These are phyloP conservation scores for Eilema sororculum DNA, from an alignment of 2,888 invertebrate genomes.

Conservation along the genomic window DNA sequence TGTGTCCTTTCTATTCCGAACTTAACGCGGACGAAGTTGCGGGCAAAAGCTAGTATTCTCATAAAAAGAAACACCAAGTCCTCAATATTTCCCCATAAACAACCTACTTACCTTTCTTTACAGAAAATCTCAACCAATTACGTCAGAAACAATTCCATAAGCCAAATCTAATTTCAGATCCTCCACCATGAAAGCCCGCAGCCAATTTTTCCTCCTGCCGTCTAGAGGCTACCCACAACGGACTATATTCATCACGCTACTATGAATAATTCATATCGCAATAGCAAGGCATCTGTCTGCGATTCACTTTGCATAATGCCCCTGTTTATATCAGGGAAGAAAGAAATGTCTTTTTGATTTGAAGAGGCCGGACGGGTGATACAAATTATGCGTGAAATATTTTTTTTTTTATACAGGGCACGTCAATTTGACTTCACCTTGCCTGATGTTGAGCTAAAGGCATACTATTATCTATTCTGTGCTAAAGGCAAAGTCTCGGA, in stretches of 20 bases:
- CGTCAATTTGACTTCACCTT: too few species aligned
- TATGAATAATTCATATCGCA: constrained; percentile 27
- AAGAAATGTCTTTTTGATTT: constrained; percentile 24
- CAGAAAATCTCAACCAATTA: too few species aligned
- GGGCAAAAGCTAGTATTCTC: too few species aligned
- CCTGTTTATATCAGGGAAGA: constrained; percentile 39
- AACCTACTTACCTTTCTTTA: not conserved
- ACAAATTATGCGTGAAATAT: constrained; percentile 11
- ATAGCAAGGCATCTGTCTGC: constrained; percentile 26
- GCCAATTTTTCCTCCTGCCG: constrained; percentile 13
- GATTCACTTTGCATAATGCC: constrained; percentile 50
- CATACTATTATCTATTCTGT: too few species aligned
- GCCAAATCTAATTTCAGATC: constrained; percentile 13
- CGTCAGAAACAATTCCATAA: not conserved
- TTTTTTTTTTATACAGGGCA: too few species aligned
- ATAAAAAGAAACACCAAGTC: too few species aligned
- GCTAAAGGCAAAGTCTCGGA: too few species aligned
- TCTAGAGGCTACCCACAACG: constrained; percentile 13
- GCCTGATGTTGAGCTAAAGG: too few species aligned
- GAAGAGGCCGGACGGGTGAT: not conserved
- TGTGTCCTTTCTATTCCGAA: too few species aligned
- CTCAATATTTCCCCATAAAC: not conserved
- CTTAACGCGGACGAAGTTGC: too few species aligned
- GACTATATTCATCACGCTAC: constrained; percentile 2
- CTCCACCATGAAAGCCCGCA: not conserved